A percentile compares a stretch with the other conserved stretches of the same genome.
Conservation (phyloP, 2,888 invertebrate species). For the Gonocerus acuteangulatus region DNA sequence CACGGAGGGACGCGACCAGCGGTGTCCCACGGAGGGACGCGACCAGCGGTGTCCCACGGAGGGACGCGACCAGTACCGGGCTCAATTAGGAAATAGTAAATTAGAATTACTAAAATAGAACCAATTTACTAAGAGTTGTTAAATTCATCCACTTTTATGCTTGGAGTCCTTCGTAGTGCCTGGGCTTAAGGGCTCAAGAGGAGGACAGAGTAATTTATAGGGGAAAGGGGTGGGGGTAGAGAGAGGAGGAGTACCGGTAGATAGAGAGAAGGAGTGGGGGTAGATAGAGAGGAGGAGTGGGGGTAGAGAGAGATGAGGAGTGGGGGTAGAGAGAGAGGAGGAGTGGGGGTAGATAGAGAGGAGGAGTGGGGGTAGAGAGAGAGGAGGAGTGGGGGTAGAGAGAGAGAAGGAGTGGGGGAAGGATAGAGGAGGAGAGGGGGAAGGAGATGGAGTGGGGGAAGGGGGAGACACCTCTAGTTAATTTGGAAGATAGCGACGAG, state of each 20-base stretch:
- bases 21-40: too few relatives aligned
- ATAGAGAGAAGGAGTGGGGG: not conserved
- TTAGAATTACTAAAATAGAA: too few relatives aligned
- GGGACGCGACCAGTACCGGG: too few relatives aligned
- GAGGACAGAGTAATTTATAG: not conserved
- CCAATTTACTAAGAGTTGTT: too few relatives aligned
- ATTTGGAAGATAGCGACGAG: too few relatives aligned
- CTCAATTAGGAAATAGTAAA: too few relatives aligned
- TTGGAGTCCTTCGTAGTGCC: too few relatives aligned
- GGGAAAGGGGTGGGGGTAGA: not conserved
- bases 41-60: too few relatives aligned
- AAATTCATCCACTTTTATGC: too few relatives aligned
- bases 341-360: not conserved
- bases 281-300: not conserved
- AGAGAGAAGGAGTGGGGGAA: not conserved
- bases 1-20: too few relatives aligned
- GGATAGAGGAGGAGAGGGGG: not conserved
- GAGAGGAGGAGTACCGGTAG: not conserved
- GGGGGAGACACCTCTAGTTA: too few relatives aligned
- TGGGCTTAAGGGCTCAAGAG: too few relatives aligned
- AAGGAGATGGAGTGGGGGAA: not conserved
- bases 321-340: conserved; percentile 5
- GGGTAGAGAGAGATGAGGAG: not conserved
- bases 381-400: conserved; percentile 2
- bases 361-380: conserved; percentile 2